These are phyloP conservation scores for Ellobium chinense DNA, from an alignment of 2,888 invertebrate species.

Conservation along the genomic window DNA sequence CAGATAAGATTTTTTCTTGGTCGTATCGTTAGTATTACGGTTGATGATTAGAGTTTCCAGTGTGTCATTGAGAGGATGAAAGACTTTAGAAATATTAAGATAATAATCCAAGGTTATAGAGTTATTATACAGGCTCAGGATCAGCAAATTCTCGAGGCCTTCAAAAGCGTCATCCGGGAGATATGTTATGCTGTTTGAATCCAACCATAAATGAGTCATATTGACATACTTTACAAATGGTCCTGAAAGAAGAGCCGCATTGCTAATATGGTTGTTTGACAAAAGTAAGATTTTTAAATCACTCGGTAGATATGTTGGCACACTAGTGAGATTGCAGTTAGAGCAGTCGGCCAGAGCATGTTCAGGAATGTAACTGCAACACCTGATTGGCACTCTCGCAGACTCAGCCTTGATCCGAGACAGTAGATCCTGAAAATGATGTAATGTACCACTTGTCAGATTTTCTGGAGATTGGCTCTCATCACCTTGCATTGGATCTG, in stretches of 20 bases:
- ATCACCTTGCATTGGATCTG: too few species aligned
- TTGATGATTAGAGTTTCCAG: constrained; percentile 12
- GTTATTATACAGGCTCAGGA: constrained; percentile 20
- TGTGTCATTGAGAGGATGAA: constrained; percentile 9
- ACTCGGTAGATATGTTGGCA: constrained; percentile 5
- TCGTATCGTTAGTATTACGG: background rate
- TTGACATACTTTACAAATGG: constrained; percentile 5
- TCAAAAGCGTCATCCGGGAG: constrained; percentile 18
- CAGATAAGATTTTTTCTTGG: too few species aligned
- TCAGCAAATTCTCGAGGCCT: constrained; percentile 7
- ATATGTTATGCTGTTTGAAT: constrained; percentile 25
- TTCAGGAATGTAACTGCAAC: too few species aligned
- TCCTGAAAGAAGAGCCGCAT: background rate
- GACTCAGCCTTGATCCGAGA: too few species aligned
- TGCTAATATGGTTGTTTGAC: constrained; percentile 6
- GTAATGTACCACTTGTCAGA: too few species aligned
- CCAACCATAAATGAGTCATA: background rate
- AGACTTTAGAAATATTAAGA: constrained; percentile 9
- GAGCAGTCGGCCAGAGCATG: constrained; percentile 5
- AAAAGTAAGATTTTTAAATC: constrained; percentile 6
- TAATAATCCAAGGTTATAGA: background rate
- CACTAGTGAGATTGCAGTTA: background rate
- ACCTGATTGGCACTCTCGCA: too few species aligned
- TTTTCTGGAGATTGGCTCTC: too few species aligned
- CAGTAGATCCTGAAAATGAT: too few species aligned